Evolutionary conservation across 2,888 invertebrate genomes (phyloP).

Genomic region (Malacosoma neustria): DNA sequence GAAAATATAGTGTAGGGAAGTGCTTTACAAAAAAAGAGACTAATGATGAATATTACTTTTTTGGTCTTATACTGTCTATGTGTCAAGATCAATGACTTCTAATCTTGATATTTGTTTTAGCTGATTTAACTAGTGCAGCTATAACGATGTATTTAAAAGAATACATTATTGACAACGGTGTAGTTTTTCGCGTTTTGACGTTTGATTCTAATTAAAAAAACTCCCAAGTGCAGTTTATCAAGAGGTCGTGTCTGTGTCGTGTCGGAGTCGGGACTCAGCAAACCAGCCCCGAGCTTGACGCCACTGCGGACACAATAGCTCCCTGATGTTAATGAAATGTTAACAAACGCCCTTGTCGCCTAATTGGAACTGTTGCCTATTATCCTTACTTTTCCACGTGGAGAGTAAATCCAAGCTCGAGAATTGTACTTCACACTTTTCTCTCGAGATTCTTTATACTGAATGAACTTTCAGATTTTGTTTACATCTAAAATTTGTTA

Average conservation of each 20-base stretch:
- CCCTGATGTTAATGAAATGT: slow-evolving; percentile 73
- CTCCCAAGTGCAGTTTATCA: slow-evolving; percentile 33
- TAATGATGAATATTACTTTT: no score
- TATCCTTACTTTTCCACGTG: slow-evolving; percentile 67
- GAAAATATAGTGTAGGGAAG: no score
- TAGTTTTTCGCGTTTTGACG: no score
- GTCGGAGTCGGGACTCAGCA: slow-evolving; percentile 22
- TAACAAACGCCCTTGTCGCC: slow-evolving; percentile 73
- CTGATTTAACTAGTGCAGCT: no score
- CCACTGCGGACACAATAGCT: slow-evolving; percentile 58
- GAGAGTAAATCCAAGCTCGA: slow-evolving; percentile 58
- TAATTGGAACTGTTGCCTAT: slow-evolving; percentile 75
- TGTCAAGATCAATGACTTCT: no score
- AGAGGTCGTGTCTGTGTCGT: slow-evolving; percentile 9
- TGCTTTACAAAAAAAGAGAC: no score
- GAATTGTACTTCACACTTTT: slow-evolving; percentile 55
- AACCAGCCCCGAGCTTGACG: slow-evolving; percentile 44
- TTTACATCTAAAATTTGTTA: slow-evolving; percentile 14
- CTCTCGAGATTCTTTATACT: slow-evolving; percentile 42
- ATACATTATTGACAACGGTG: no score
- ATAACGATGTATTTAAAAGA: no score
- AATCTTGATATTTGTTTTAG: no score
- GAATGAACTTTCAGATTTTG: slow-evolving; percentile 33
- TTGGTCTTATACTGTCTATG: no score
- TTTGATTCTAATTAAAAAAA: slow-evolving; percentile 34